Evolutionary conservation across 2,888 invertebrate genomes (phyloP).

Genomic region (Trachelus troglodyta): DNA sequence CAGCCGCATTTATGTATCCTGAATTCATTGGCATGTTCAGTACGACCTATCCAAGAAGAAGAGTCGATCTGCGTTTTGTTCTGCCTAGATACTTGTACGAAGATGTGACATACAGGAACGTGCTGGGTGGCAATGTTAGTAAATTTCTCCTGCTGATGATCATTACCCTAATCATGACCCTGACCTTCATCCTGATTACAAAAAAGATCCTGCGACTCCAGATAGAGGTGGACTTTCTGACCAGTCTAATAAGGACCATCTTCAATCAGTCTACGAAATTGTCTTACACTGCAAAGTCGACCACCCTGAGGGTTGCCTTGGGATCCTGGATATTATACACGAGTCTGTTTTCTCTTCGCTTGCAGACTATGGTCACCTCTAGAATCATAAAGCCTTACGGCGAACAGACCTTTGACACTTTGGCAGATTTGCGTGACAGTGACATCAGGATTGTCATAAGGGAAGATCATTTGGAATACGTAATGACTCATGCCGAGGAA

Average conservation of each 20-base stretch:
- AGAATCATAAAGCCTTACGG: neutral
- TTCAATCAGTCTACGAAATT: neutral
- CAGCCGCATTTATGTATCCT: neutral
- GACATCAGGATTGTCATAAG: neutral
- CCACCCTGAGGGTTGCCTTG: neutral
- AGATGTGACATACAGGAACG: neutral
- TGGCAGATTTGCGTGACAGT: neutral
- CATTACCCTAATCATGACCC: neutral
- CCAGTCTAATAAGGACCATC: neutral
- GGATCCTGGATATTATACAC: neutral
- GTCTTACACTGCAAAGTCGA: neutral
- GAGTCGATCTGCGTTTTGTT: neutral
- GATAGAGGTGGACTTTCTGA: neutral
- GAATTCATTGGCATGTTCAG: neutral
- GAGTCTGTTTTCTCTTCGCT: neutral
- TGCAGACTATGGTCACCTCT: neutral
- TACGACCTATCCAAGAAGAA: neutral
- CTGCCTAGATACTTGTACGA: neutral
- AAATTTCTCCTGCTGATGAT: neutral
- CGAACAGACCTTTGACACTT: neutral
- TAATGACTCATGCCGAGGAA: neutral
- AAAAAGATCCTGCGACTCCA: neutral
- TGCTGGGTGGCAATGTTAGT: neutral
- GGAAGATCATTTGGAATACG: neutral
- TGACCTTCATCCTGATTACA: neutral